Base-by-base conservation (phyloP, 2,888 invertebrate genomes). In the Ptycholaimellus sp. region DNA sequence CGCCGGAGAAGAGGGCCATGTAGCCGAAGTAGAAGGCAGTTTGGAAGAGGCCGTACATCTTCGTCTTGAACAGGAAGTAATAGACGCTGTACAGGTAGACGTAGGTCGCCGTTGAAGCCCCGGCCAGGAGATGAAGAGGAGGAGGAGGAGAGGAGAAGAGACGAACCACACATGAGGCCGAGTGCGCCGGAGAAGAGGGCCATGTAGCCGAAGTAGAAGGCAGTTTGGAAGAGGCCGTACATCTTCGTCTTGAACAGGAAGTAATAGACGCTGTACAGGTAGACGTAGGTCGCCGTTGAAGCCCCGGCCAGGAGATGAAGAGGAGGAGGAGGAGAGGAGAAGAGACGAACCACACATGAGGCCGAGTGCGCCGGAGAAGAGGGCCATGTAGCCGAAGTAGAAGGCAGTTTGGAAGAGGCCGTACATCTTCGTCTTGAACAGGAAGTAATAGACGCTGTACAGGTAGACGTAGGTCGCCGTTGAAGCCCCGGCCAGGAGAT, bases 361-460 rank as follows among this genome's bases (percentile, higher is more conserved):
- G 43, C 90, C 96, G 48, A 96, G 67, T 37, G 81, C 82, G 51
- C 81, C 71, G 61, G 90, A 87, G 64, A 96, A 96, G 42, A 96
- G 67, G 44, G 90, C 93, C 96, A 99, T 96, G 63, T 96, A 93
- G 35, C 90, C 90, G 63, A 96, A 96, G 63, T 96, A 96, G 67
- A 96, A 96, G 31, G 83, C 73, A 36, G 96, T 96, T 68, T 96
- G 96, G 65, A 99, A 96, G 48, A 96, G 69, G 36, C 96, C 96
- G 66, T 90, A 96, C 96, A 96, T 96, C 68, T 93, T 99, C 43
- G 96, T 96, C 69, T 99, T 99, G 63, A 96, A 96, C 66, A 96
- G 74, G 70, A 90, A 96, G 63, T 96, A 96, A 63, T 96, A 96
- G 61, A 96, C 78, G 11, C 93, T 87, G 66, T 96, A 96, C 50